Conservation (phyloP, 2,888 invertebrate genomes). For the Athrips mouffetella region DNA sequence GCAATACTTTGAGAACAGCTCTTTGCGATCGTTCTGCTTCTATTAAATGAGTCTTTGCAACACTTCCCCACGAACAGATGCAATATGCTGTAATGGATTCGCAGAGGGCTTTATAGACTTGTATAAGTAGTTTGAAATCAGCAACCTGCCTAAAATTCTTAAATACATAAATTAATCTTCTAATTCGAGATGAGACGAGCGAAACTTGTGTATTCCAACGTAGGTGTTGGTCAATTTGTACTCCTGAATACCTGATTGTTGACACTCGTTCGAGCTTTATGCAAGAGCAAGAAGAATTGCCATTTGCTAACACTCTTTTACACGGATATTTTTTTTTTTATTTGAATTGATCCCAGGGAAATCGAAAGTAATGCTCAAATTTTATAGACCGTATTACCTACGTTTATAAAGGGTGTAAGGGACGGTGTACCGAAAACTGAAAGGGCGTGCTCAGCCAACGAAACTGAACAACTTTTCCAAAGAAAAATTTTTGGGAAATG, state of each 20-base stretch:
- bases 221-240: neutral
- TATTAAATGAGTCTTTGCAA: neutral
- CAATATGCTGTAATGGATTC: no score
- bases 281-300: neutral
- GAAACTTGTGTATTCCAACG: neutral
- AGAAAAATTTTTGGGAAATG: no score
- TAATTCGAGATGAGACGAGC: neutral
- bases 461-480: no score
- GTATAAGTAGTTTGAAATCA: neutral
- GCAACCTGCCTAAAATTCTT: neutral
- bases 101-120: neutral
- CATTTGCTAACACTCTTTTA: neutral
- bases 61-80: neutral
- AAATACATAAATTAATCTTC: neutral
- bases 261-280: neutral
- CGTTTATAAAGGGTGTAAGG: no score
- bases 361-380: no score
- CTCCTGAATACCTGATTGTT: neutral
- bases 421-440: no score
- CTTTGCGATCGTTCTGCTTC: neutral
- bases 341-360: no score
- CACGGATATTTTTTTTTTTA: no score
- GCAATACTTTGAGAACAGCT: neutral
- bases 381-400: no score
- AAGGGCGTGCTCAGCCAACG: no score